Percentiles rank a stretch among this genome's conserved stretches.
Evolutionary conservation across 2,797 vertebrate genomes (phyloP).

Genomic region (Sciurus vulgaris): DNA sequence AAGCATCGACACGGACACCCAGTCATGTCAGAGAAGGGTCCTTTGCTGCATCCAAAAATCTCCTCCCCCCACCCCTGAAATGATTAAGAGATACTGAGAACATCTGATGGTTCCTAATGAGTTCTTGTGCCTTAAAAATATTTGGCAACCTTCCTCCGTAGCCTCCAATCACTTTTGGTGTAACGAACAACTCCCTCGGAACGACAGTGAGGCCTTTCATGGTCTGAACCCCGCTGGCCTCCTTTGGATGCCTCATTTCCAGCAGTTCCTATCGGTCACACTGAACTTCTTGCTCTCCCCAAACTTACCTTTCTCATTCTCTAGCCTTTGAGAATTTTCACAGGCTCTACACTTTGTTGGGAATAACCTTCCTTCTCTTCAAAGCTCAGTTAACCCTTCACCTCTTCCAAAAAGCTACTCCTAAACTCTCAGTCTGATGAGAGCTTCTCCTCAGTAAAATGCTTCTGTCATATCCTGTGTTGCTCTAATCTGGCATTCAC

Average conservation of each 20-base stretch:
- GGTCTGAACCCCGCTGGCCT: background rate
- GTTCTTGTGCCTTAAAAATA: conserved; percentile 30
- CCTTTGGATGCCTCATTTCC: background rate
- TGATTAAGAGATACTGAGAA: background rate
- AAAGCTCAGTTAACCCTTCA: background rate
- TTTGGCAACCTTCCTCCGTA: background rate
- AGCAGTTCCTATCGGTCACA: background rate
- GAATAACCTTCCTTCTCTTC: background rate
- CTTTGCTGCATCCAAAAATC: background rate
- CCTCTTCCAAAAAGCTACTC: background rate
- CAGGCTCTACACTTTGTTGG: background rate
- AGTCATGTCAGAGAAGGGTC: background rate
- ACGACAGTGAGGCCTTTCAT: background rate
- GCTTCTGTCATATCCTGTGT: fast-evolving
- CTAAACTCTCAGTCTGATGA: background rate
- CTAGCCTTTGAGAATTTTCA: background rate
- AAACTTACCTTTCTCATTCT: background rate
- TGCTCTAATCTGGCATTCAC: background rate
- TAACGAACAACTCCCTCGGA: background rate
- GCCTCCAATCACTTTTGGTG: background rate
- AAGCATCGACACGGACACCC: background rate
- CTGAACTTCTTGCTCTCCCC: background rate
- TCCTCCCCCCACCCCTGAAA: fast-evolving
- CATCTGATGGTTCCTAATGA: background rate
- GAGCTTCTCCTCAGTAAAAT: background rate